These are phyloP conservation scores for Gymnoscelis rufifasciata DNA, from an alignment of 2,888 invertebrate species.

Conservation along the genomic window DNA sequence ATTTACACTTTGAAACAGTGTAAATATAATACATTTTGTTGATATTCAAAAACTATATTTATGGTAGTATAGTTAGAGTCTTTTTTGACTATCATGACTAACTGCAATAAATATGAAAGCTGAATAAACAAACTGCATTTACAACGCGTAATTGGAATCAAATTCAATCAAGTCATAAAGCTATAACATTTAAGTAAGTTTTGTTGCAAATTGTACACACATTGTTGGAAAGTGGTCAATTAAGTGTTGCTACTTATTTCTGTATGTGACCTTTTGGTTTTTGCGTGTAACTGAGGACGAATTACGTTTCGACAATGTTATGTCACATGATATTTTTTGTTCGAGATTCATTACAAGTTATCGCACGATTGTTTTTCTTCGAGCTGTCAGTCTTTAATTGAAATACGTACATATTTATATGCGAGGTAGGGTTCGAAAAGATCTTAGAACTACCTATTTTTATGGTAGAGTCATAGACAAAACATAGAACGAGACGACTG, in stretches of 20 bases:
- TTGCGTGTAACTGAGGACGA: constrained; percentile 25
- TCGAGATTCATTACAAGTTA: constrained; percentile 21
- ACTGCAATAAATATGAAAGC: constrained; percentile 5
- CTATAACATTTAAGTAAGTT: constrained; percentile 17
- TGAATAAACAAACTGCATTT: constrained; percentile 12
- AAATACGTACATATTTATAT: too few species aligned
- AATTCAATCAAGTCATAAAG: constrained; percentile 17
- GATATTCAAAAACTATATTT: too few species aligned
- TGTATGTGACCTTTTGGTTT: constrained; percentile 29
- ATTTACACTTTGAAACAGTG: too few species aligned
- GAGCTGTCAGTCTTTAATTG: too few species aligned
- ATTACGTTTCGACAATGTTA: constrained; percentile 29
- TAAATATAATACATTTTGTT: too few species aligned
- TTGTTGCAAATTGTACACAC: constrained; percentile 20
- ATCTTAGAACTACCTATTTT: too few species aligned
- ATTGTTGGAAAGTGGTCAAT: constrained; percentile 30
- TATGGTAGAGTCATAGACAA: too few species aligned
- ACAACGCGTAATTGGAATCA: constrained; percentile 13
- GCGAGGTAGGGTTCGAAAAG: too few species aligned
- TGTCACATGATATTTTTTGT: constrained; percentile 26
- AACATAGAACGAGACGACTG: too few species aligned
- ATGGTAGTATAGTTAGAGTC: background rate
- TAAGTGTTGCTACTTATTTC: constrained; percentile 24
- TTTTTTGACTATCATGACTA: background rate
- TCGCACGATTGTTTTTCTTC: constrained; percentile 14